Conservation (phyloP, 2,113 vertebrate genomes). For the Seriola dumerili region DNA sequence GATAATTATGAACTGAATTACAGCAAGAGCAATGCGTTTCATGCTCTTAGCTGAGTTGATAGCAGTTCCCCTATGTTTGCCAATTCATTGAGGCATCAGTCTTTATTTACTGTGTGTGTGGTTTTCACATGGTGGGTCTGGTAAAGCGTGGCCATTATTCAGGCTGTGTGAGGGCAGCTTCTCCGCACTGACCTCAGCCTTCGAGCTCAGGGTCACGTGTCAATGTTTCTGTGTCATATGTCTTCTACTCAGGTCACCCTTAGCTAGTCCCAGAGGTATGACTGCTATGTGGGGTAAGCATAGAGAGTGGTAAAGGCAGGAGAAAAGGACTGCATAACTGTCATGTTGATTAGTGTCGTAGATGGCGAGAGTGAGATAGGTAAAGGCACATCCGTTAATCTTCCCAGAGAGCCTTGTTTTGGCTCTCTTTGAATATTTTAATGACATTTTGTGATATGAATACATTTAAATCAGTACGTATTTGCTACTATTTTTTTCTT, state of each 20-base stretch:
- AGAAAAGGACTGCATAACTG: slow-evolving; percentile 46
- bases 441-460: background rate
- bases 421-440: background rate
- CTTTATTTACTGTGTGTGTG: background rate
- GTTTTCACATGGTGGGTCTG: slow-evolving; percentile 4
- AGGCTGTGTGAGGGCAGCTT: slow-evolving; percentile 42
- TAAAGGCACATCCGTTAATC: background rate
- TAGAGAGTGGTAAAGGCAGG: slow-evolving; percentile 1
- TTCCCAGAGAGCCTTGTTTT: background rate
- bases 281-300: slow-evolving; percentile 51
- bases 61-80: slow-evolving; percentile 1
- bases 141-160: slow-evolving; percentile 29
- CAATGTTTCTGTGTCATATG: slow-evolving; percentile 67
- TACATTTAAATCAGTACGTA: background rate
- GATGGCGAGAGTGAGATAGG: slow-evolving; percentile 4
- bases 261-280: slow-evolving; percentile 64
- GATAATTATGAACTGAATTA: slow-evolving; percentile 54
- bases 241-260: slow-evolving; percentile 65
- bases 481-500: background rate
- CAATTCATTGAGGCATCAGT: background rate
- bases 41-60: slow-evolving; percentile 2
- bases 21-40: slow-evolving; percentile 19
- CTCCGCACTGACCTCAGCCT: slow-evolving; percentile 44
- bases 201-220: slow-evolving; percentile 57
- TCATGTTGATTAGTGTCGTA: slow-evolving; percentile 54